Conservation (phyloP, 2,888 invertebrate species). For the Habrosyne pyritoides region DNA sequence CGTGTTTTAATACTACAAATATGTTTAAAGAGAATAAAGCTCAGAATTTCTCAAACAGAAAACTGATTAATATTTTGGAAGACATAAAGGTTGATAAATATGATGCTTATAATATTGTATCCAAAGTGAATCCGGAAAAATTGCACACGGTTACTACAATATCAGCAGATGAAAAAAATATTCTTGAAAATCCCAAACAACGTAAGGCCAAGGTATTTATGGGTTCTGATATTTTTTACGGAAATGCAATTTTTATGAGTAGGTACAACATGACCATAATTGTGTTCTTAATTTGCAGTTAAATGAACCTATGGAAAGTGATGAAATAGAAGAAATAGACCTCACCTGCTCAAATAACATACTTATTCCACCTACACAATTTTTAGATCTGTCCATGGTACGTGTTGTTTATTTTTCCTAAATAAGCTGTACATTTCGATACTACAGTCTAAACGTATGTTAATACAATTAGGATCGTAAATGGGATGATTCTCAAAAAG, state of each 20-base stretch:
- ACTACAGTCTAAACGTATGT: background rate
- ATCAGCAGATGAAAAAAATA: constrained; percentile 21
- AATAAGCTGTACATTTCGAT: background rate
- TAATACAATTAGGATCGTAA: background rate
- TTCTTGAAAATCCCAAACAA: constrained; percentile 10
- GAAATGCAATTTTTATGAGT: too few species aligned
- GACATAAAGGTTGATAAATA: constrained; percentile 57
- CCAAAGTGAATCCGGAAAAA: constrained; percentile 50
- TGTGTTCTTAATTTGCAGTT: constrained; percentile 3
- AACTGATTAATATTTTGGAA: constrained; percentile 69
- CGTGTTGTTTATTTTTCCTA: constrained; percentile 6
- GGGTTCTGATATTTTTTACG: background rate
- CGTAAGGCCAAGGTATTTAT: background rate
- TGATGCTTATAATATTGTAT: constrained; percentile 53
- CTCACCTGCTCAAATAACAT: constrained; percentile 39
- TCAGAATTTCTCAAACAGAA: constrained; percentile 55
- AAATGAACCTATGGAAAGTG: constrained; percentile 21
- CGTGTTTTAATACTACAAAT: constrained; percentile 45
- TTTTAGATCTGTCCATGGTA: constrained; percentile 55
- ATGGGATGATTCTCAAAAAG: background rate
- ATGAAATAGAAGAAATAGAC: constrained; percentile 53
- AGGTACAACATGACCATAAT: too few species aligned
- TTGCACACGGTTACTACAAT: constrained; percentile 52
- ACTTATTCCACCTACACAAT: constrained; percentile 65
- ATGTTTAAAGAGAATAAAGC: constrained; percentile 25